A percentile compares a stretch with the other conserved stretches of the same genome.
Evolutionary conservation across 1,140 invertebrate species (phyloP).

Genomic region (Chrysoperla carnea): DNA sequence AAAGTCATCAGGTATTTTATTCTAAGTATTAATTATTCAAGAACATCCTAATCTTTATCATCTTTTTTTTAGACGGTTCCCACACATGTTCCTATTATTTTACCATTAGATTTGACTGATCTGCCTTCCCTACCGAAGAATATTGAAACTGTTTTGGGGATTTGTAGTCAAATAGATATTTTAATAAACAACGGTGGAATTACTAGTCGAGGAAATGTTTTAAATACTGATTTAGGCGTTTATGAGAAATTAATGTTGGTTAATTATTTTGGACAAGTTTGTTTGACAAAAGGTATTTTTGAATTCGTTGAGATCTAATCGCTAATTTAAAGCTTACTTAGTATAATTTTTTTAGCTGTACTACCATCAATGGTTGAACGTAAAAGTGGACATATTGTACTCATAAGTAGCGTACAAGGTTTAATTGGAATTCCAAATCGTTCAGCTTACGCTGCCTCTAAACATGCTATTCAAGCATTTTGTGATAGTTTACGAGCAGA

Average conservation of each 20-base stretch:
- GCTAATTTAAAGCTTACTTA: not conserved
- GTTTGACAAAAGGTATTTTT: slow-evolving; percentile 70
- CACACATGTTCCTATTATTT: slow-evolving; percentile 52
- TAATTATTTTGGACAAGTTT: slow-evolving; percentile 88
- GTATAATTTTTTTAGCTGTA: slow-evolving; percentile 34
- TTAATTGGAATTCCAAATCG: slow-evolving; percentile 76
- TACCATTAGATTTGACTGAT: slow-evolving; percentile 63
- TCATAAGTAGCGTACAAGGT: slow-evolving; percentile 87
- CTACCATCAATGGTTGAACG: slow-evolving; percentile 66
- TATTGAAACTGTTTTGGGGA: slow-evolving; percentile 41
- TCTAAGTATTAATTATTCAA: not conserved
- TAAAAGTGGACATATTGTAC: slow-evolving; percentile 67
- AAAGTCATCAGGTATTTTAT: slow-evolving; percentile 28
- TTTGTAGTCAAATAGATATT: slow-evolving; percentile 68
- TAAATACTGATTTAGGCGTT: slow-evolving; percentile 65
- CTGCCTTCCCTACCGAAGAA: slow-evolving; percentile 40
- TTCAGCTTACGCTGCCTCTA: slow-evolving; percentile 81
- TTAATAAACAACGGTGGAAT: slow-evolving; percentile 88
- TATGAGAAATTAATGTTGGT: slow-evolving; percentile 79
- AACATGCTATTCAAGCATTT: slow-evolving; percentile 86
- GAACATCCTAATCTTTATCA: slow-evolving; percentile 1
- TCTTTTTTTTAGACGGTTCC: slow-evolving; percentile 29
- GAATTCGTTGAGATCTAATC: not conserved
- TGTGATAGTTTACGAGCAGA: slow-evolving; percentile 69
- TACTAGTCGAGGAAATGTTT: slow-evolving; percentile 59